Evolutionary conservation across 2,113 vertebrate genomes (phyloP).

Genomic region (Dromiciops gliroides): DNA sequence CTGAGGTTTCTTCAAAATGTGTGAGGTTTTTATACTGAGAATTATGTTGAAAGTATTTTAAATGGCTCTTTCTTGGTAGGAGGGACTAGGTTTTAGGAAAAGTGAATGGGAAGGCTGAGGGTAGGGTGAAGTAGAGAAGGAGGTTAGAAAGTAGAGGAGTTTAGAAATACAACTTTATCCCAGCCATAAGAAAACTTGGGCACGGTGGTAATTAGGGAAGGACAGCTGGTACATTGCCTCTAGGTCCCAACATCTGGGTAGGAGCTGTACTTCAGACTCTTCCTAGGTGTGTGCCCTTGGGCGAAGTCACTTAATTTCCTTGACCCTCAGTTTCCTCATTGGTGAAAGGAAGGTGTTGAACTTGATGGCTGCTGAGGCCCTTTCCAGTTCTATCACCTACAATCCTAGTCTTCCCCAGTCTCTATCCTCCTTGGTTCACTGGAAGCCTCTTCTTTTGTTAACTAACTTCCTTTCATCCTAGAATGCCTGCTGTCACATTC

Average conservation of each 20-base stretch:
- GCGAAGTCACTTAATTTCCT: background rate
- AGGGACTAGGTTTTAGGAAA: background rate
- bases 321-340: background rate
- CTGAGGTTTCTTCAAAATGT: background rate
- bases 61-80: background rate
- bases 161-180: background rate
- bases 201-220: background rate
- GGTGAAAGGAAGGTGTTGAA: background rate
- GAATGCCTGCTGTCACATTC: background rate
- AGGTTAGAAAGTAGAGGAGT: background rate
- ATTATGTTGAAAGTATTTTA: no score
- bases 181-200: background rate
- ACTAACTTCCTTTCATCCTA: background rate
- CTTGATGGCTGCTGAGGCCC: no score
- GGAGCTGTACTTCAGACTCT: background rate
- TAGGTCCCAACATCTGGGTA: background rate
- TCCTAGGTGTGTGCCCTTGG: background rate
- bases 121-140: no score
- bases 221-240: background rate
- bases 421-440: background rate
- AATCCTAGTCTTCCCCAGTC: background rate
- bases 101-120: background rate
- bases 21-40: background rate
- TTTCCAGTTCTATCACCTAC: background rate
- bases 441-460: background rate